Evolutionary conservation across 2,113 vertebrate species (phyloP).

Genomic region (crab-eating macaque (Macaca fascicularis)): T2T-MFA8v1.1 NC_088380.1:71285501-71286000

Average conservation of each 20-base stretch:
- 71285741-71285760: background rate
- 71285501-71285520: background rate
- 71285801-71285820: background rate
- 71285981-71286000: slow-evolving; percentile 41
- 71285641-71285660: background rate
- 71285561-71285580: background rate
- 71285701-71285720: background rate
- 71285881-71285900: background rate
- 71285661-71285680: background rate
- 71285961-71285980: background rate
- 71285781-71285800: background rate
- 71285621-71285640: background rate
- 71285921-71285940: background rate
- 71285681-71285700: background rate
- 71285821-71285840: background rate
- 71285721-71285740: background rate
- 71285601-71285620: background rate
- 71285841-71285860: background rate
- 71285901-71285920: background rate
- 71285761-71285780: background rate
- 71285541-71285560: background rate
- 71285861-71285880: slow-evolving; percentile 5
- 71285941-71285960: background rate
- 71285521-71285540: background rate
- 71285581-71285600: background rate